Conservation (phyloP, 2,113 vertebrate genomes). For the Ifrita kowaldi region DNA sequence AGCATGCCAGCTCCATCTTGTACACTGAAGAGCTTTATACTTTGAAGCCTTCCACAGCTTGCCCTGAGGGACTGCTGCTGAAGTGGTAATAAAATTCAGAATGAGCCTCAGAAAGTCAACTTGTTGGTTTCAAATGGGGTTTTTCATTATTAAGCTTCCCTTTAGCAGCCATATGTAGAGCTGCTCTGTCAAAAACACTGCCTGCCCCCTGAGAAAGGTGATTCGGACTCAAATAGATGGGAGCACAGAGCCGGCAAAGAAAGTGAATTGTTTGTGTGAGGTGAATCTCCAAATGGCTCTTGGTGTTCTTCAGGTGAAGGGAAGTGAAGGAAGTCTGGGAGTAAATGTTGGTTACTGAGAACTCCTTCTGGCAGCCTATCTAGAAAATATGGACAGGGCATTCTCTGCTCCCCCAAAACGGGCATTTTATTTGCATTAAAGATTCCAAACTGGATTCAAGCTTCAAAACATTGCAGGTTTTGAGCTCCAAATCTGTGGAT, state of each 20-base stretch:
- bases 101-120: constrained; percentile 15
- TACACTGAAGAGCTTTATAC: neutral
- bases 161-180: constrained; percentile 1
- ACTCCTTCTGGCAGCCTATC: neutral
- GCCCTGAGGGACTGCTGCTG: constrained; percentile 31
- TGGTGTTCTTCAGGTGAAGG: neutral
- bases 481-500: neutral
- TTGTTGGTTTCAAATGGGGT: neutral
- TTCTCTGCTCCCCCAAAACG: neutral
- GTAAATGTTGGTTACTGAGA: neutral
- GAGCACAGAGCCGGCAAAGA: neutral
- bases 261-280: neutral
- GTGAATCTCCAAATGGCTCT: neutral
- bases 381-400: neutral
- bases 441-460: neutral
- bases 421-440: neutral
- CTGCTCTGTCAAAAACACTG: neutral
- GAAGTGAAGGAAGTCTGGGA: neutral
- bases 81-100: constrained; percentile 40
- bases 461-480: neutral
- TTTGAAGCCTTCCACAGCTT: neutral
- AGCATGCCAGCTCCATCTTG: neutral
- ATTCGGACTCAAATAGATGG: neutral
- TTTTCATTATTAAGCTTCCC: neutral
- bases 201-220: neutral